A percentile compares a stretch with the other conserved stretches of the same genome.
Evolutionary conservation across 2,797 vertebrate genomes (phyloP).

Genomic region (Brotula barbata): DNA sequence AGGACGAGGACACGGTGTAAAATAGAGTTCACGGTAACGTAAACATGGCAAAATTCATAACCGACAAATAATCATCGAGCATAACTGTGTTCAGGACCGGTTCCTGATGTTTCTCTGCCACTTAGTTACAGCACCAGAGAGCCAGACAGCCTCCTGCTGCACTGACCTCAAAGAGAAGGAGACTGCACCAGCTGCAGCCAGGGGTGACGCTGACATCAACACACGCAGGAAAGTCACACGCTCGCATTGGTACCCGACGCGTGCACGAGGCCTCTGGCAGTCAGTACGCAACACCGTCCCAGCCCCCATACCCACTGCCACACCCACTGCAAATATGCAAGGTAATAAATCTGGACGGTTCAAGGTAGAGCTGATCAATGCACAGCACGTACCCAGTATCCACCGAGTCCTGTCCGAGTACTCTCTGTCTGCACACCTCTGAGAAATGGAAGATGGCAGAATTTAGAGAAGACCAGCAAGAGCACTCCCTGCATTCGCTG

Average conservation of each 20-base stretch:
- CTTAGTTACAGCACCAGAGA: constrained; percentile 33
- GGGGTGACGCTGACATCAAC: constrained; percentile 73
- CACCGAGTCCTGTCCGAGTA: constrained; percentile 93
- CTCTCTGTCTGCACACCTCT: constrained; percentile 92
- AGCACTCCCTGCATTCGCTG: constrained; percentile 97
- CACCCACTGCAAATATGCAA: constrained; percentile 1
- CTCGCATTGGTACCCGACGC: constrained; percentile 49
- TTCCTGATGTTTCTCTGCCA: constrained; percentile 5
- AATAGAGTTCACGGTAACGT: neutral
- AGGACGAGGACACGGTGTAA: constrained; percentile 6
- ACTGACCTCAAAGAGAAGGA: constrained; percentile 78
- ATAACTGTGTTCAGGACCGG: constrained; percentile 33
- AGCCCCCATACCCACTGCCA: constrained; percentile 14
- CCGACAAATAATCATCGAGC: constrained; percentile 2
- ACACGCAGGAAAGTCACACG: constrained; percentile 64
- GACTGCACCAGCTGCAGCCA: constrained; percentile 75
- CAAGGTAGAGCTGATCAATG: constrained; percentile 19
- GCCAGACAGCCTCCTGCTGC: constrained; percentile 72
- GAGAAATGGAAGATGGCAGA: constrained; percentile 93
- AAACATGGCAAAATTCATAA: neutral
- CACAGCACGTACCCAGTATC: constrained; percentile 90
- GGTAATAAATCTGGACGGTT: constrained; percentile 32
- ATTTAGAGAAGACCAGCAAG: constrained; percentile 92
- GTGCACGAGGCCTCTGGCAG: constrained; percentile 31
- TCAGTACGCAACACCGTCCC: neutral